phyloP scores from a whole-genome alignment of 1,140 invertebrate genomes.

The Drosophila ananassae region DNA sequence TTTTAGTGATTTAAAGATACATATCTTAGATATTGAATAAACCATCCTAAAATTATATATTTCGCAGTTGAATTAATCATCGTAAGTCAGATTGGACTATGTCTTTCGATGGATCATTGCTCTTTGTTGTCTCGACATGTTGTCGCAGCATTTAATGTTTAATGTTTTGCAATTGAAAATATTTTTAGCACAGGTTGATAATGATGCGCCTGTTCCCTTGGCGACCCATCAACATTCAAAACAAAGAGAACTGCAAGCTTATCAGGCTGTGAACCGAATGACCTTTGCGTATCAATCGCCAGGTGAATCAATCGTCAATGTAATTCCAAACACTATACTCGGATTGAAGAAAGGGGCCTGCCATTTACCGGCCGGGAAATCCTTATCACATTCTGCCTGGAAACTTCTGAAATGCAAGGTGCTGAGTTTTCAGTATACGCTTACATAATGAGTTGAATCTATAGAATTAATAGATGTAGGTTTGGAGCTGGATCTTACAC shows the following conservation, averaged over 20 bases:
- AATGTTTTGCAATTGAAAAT: constrained; percentile 36
- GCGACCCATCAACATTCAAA: constrained; percentile 8
- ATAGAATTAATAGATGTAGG: background rate
- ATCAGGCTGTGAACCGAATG: constrained; percentile 11
- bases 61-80: background rate
- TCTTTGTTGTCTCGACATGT: constrained; percentile 36
- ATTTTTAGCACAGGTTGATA: constrained; percentile 48
- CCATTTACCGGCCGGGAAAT: background rate
- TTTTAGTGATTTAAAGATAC: background rate
- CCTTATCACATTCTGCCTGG: constrained; percentile 11
- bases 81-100: background rate
- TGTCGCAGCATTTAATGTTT: constrained; percentile 25
- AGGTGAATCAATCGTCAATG: background rate
- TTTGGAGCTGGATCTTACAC: too few species aligned
- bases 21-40: background rate
- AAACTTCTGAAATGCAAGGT: constrained; percentile 30
- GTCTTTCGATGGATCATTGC: constrained; percentile 8
- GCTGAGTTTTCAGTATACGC: background rate
- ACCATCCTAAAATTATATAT: background rate
- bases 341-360: background rate
- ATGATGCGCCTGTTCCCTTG: constrained; percentile 20
- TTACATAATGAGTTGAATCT: constrained; percentile 19
- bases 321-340: background rate
- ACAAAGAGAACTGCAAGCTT: constrained; percentile 24
- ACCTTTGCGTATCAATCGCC: background rate